phyloP scores from a whole-genome alignment of 2,888 invertebrate genomes.

The Stenolophus ochropezus region DNA sequence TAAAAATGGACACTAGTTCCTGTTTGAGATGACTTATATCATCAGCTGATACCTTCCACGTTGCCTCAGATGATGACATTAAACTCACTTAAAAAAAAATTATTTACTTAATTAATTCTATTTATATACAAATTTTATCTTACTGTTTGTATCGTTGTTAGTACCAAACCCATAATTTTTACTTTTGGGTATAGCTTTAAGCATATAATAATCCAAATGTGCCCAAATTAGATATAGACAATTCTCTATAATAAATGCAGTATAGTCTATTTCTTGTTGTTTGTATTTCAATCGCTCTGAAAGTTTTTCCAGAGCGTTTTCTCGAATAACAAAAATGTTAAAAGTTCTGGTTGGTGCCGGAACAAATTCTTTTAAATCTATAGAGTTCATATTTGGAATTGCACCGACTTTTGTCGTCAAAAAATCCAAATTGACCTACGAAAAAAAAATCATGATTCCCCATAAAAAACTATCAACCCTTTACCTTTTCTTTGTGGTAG shows the following conservation, averaged over 20 bases:
- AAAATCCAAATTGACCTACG: conserved; percentile 72
- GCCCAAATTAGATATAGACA: conserved; percentile 86
- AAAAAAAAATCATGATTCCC: neutral
- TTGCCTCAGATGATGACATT: conserved; percentile 73
- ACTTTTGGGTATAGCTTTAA: conserved; percentile 76
- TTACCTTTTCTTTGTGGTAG: conserved; percentile 73
- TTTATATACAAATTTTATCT: conserved; percentile 61
- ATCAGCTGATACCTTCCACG: conserved; percentile 77
- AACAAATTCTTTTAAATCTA: conserved; percentile 76
- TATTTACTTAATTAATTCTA: conserved; percentile 28
- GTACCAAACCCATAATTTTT: conserved; percentile 66
- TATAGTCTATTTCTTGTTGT: conserved; percentile 77
- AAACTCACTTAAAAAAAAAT: conserved; percentile 69
- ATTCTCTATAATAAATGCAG: conserved; percentile 82
- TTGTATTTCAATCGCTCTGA: conserved; percentile 76
- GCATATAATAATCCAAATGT: conserved; percentile 83
- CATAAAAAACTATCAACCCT: too few species aligned
- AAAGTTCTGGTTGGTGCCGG: conserved; percentile 67
- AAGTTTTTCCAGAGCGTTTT: conserved; percentile 73
- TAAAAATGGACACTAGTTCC: conserved; percentile 83
- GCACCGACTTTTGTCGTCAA: conserved; percentile 73
- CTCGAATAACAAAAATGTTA: conserved; percentile 68
- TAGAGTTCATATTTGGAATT: conserved; percentile 74
- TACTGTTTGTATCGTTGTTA: conserved; percentile 66
- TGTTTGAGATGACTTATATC: conserved; percentile 82